phyloP scores from a whole-genome alignment of 2,797 vertebrate species.

The Falco berigora region DNA sequence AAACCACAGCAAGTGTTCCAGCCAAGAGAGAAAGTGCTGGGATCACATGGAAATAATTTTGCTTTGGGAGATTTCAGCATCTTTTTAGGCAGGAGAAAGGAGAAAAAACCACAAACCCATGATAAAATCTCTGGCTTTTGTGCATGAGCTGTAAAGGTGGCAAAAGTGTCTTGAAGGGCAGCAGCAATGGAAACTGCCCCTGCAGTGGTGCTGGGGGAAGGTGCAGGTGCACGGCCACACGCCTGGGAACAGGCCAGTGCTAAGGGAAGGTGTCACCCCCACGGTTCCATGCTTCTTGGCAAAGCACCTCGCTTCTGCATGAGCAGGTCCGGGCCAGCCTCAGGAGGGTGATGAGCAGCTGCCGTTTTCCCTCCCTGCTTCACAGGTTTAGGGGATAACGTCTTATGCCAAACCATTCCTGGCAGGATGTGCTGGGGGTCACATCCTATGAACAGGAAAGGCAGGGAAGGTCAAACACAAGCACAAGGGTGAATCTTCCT shows the following conservation, averaged over 20 bases:
- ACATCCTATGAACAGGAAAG: not conserved
- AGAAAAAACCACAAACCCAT: fast-evolving
- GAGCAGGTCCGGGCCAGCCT: not conserved
- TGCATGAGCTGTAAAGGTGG: not conserved
- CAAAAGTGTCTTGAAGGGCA: not conserved
- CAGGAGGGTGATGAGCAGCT: not conserved
- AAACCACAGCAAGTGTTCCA: not conserved
- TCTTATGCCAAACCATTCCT: not conserved
- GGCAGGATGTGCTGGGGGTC: not conserved
- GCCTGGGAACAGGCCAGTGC: not conserved
- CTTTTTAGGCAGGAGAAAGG: not conserved
- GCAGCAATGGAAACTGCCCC: not conserved
- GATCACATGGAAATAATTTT: slow-evolving; percentile 26
- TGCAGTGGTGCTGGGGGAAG: not conserved
- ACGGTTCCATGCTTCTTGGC: not conserved
- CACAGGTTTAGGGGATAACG: not conserved
- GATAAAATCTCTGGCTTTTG: not conserved
- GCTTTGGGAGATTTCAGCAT: not conserved
- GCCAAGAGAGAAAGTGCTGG: slow-evolving; percentile 8
- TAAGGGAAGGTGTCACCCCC: not conserved
- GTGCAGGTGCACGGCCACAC: not conserved
- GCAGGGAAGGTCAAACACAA: not conserved
- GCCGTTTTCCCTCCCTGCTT: not conserved
- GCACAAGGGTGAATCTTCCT: not conserved
- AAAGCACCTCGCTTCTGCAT: not conserved